Evolutionary conservation across 2,797 vertebrate species (phyloP), one percentile per base, ranked within the genome.

Genomic region (Cirrhinus molitorella): DNA sequence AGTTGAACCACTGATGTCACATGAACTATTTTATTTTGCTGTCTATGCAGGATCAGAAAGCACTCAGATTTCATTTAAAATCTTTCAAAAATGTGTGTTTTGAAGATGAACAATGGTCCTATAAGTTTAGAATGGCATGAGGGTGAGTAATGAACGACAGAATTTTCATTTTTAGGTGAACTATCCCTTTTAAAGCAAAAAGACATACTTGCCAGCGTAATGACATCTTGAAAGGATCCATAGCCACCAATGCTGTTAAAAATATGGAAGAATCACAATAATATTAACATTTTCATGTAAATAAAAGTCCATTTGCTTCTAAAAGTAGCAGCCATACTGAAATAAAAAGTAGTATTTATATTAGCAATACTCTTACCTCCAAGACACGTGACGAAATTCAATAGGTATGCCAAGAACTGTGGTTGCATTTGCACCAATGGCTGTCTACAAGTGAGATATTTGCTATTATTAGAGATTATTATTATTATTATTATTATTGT

Each of bases 121-220:
- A 43, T 9, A 9, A 7, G 40, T 43, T 43, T 43, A 9, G 40
- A 43, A 43, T 9, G 2, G 10, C 40, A 43, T 43, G 40, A 43
- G 40, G 40, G 40, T 10, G 40, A 43, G 40, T 43, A 43, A 43
- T 11, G 9, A 43, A 43, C 2, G 8, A 43, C 40, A 43, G 37
- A 40, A 43, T 43, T 43, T 43, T 43, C 40, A 43, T 43, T 43
- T 43, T 10, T 43, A 9, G 40, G 40, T 43, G 40, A 43, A 43
- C 40, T 43, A 43, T 43, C 9, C 40, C 53, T 55, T 55, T n/a
- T 19, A 66, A 25, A 34, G 40, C 16, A 70, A 34, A 83, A 70
- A 17, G 25, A 87, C 92, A 91, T 94, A 96, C 96, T 96, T 90
- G 95, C 94, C 89, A 96, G 91, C 67, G 95, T 96, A 85, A 95